These are phyloP conservation scores for Plutella xylostella DNA, from an alignment of 2,888 invertebrate genomes.

Conservation along the genomic window DNA sequence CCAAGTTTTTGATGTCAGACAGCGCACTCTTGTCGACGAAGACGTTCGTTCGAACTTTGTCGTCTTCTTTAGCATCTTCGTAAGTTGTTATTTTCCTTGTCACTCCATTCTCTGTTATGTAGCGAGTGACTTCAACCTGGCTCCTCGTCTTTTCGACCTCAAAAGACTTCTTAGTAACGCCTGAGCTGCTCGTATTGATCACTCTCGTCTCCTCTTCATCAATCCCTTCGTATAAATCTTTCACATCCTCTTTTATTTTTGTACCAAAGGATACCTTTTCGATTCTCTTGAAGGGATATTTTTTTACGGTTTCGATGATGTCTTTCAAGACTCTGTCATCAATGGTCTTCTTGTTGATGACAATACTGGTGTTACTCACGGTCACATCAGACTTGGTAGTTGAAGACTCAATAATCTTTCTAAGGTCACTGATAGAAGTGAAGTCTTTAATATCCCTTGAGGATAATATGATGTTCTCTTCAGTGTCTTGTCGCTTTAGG, in stretches of 20 bases:
- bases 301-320: constrained; percentile 61
- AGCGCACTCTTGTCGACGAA: constrained; percentile 59
- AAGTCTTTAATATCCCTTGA: constrained; percentile 63
- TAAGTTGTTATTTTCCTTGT: constrained; percentile 61
- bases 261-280: constrained; percentile 66
- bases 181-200: constrained; percentile 42
- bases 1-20: constrained; percentile 66
- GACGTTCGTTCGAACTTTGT: constrained; percentile 60
- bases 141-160: constrained; percentile 59
- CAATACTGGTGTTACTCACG: constrained; percentile 59
- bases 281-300: constrained; percentile 61
- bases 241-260: constrained; percentile 71
- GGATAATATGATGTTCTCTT: constrained; percentile 60
- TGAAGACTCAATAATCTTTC: constrained; percentile 57
- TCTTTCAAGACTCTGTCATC: constrained; percentile 57
- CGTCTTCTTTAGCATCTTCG: constrained; percentile 63
- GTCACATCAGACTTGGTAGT: constrained; percentile 53
- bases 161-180: constrained; percentile 52
- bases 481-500: constrained; percentile 56
- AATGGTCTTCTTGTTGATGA: constrained; percentile 57
- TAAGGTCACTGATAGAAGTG: constrained; percentile 56
- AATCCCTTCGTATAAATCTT: constrained; percentile 60
- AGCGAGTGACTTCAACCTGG: constrained; percentile 62
- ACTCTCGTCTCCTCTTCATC: constrained; percentile 54
- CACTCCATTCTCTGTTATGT: constrained; percentile 59